A percentile compares a stretch with the other conserved stretches of the same genome.
These are phyloP conservation scores for Bombus impatiens DNA, from an alignment of 1,140 invertebrate genomes.

Conservation along the genomic window DNA sequence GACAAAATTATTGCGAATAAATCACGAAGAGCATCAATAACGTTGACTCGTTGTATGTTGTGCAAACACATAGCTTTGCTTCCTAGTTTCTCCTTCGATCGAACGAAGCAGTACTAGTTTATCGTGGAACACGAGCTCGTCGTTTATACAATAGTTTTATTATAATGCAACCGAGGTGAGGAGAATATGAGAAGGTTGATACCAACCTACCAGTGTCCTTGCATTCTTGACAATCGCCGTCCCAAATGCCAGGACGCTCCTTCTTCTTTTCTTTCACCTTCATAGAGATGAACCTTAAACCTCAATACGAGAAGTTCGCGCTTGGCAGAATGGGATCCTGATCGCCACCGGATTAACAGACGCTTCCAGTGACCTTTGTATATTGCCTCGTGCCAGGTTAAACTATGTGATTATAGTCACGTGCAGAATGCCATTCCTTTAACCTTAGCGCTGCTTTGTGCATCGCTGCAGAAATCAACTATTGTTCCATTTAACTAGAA, in stretches of 20 bases:
- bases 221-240: slow-evolving; percentile 62
- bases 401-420: slow-evolving; percentile 54
- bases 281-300: slow-evolving; percentile 42
- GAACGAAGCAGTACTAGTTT: slow-evolving; percentile 19
- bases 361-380: slow-evolving; percentile 46
- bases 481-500: neutral
- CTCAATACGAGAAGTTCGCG: slow-evolving; percentile 6
- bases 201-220: slow-evolving; percentile 49
- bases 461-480: neutral
- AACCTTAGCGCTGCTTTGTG: neutral
- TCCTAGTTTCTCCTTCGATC: slow-evolving; percentile 61
- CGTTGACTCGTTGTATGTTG: slow-evolving; percentile 8
- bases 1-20: slow-evolving; percentile 55
- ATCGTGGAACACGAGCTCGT: neutral
- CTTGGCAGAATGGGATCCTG: slow-evolving; percentile 13
- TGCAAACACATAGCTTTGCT: slow-evolving; percentile 16
- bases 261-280: slow-evolving; percentile 56
- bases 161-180: slow-evolving; percentile 19
- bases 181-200: slow-evolving; percentile 32
- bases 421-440: slow-evolving; percentile 50
- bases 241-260: slow-evolving; percentile 68
- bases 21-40: slow-evolving; percentile 32
- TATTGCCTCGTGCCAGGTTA: slow-evolving; percentile 39
- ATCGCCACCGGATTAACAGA: slow-evolving; percentile 20
- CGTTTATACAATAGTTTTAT: slow-evolving; percentile 41